Conservation (phyloP, 2,113 vertebrate species). For the Columba janthina region DNA sequence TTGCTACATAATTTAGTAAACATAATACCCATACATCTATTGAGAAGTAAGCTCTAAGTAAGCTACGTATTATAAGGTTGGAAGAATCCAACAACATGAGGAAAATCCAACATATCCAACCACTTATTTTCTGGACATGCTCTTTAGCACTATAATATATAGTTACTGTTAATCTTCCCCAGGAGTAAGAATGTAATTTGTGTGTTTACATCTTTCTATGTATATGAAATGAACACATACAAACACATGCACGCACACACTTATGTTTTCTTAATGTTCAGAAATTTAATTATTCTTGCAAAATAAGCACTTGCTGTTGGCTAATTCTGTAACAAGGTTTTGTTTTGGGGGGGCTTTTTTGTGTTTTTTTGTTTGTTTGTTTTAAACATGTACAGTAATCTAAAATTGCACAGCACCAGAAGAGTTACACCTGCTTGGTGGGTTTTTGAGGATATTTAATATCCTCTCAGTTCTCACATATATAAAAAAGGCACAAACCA, state of each 20-base stretch:
- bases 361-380: not conserved
- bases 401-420: not conserved
- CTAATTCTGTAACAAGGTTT: not conserved
- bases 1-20: not conserved
- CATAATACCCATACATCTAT: rapidly evolving
- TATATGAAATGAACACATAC: not conserved
- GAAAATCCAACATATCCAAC: not conserved
- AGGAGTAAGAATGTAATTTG: not conserved
- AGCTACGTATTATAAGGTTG: not conserved
- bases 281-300: conserved; percentile 47
- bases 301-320: conserved; percentile 18
- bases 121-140: not conserved
- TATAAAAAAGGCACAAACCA: not conserved
- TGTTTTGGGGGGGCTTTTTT: not conserved
- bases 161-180: not conserved
- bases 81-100: not conserved
- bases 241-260: not conserved
- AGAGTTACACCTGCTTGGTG: not conserved
- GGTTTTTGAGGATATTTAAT: not conserved
- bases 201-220: not conserved
- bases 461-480: not conserved
- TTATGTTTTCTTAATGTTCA: not conserved
- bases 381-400: not conserved
- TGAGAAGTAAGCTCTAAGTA: not conserved
- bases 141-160: not conserved